Evolutionary conservation across 2,797 vertebrate genomes (phyloP).

Genomic region (Prionace glauca): DNA sequence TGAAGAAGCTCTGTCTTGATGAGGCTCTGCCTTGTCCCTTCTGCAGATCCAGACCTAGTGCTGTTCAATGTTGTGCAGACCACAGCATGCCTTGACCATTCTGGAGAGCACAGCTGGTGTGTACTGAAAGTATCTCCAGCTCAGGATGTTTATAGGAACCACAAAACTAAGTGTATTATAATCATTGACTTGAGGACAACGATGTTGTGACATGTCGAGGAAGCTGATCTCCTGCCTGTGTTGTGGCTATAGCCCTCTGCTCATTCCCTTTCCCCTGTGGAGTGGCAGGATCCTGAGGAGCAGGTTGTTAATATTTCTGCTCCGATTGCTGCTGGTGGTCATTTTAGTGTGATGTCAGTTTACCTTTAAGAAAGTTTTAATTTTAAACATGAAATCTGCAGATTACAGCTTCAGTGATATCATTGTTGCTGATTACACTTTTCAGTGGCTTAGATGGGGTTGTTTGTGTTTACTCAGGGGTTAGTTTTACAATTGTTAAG

Average conservation of each 20-base stretch:
- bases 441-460: too few relatives aligned
- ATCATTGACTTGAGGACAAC: background rate
- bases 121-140: background rate
- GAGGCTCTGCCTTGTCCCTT: background rate
- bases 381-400: too few relatives aligned
- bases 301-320: too few relatives aligned
- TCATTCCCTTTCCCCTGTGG: background rate
- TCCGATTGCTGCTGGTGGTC: background rate
- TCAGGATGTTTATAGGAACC: background rate
- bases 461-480: too few relatives aligned
- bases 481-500: too few relatives aligned
- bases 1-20: too few relatives aligned
- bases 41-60: background rate
- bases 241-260: background rate
- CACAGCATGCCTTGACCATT: background rate
- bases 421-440: too few relatives aligned
- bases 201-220: background rate
- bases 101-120: background rate
- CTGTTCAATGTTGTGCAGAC: background rate
- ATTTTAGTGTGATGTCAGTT: background rate
- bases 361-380: too few relatives aligned
- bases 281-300: background rate
- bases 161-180: background rate
- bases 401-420: too few relatives aligned
- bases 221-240: background rate